Percentiles rank a stretch among this genome's conserved stretches.
phyloP scores from a whole-genome alignment of 2,113 vertebrate species.

The Engystomops pustulosus region DNA sequence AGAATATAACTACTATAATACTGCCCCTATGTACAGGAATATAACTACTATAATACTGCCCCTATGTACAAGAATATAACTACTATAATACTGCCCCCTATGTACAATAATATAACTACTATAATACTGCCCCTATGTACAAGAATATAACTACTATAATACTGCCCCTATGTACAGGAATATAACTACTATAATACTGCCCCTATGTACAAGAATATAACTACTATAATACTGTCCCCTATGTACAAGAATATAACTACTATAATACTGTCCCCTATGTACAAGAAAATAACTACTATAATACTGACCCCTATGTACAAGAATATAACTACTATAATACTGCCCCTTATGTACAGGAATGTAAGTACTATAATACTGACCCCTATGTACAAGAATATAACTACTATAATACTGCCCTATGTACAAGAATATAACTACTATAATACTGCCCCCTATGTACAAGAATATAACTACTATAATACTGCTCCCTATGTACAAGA shows the following conservation, averaged over 20 bases:
- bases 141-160: constrained; percentile 9
- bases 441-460: not conserved
- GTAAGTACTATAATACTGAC: too few relatives aligned
- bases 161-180: not conserved
- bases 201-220: too few relatives aligned
- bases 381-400: not conserved
- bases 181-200: too few relatives aligned
- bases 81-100: constrained; percentile 5
- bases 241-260: not conserved
- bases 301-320: not conserved
- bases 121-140: constrained; percentile 1
- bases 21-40: not conserved
- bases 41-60: not conserved
- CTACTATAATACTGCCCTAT: not conserved
- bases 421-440: not conserved
- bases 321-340: not conserved
- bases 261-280: not conserved
- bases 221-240: not conserved
- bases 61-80: not conserved
- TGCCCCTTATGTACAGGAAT: too few relatives aligned
- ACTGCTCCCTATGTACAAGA: not conserved
- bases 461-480: constrained; percentile 21
- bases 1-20: not conserved
- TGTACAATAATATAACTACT: constrained; percentile 17
- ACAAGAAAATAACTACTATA: constrained; percentile 1